phyloP scores from a whole-genome alignment of 2,113 vertebrate species.

The Calyptomena viridis region DNA sequence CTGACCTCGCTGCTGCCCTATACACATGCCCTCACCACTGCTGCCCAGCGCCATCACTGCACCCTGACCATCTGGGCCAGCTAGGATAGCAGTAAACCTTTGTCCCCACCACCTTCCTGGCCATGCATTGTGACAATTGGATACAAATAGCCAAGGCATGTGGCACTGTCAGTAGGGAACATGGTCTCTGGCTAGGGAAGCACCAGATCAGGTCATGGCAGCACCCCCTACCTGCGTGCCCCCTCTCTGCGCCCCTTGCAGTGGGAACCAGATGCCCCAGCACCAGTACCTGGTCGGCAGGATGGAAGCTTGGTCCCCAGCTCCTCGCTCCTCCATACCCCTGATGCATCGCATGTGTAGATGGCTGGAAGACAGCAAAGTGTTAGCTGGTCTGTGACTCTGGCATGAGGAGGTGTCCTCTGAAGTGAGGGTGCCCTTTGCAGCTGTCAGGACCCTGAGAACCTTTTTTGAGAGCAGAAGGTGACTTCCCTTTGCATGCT shows the following conservation, averaged over 20 bases:
- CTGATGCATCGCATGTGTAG: conserved; percentile 77
- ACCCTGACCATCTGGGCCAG: not conserved
- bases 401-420: not conserved
- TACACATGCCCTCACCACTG: not conserved
- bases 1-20: not conserved
- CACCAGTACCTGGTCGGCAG: conserved; percentile 80
- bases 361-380: conserved; percentile 68
- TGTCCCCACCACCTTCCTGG: not conserved
- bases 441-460: not conserved
- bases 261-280: accelerated
- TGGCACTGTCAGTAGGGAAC: not conserved
- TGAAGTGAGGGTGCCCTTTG: not conserved
- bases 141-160: accelerated
- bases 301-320: conserved; percentile 71
- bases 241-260: not conserved
- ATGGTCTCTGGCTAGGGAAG: not conserved
- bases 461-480: not conserved
- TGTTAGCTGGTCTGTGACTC: not conserved
- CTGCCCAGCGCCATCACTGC: not conserved
- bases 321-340: conserved; percentile 80
- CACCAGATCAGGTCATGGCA: not conserved
- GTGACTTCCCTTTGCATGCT: not conserved
- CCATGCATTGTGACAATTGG: not conserved
- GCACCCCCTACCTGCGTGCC: not conserved
- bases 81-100: not conserved